These are phyloP conservation scores for rat (Rattus norvegicus) DNA, from an alignment of 2,113 vertebrate species.

Conservation along the genomic window GRCr8 NC_086033.1:2832001-2832500, in stretches of 20 bases:
- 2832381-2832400: background rate
- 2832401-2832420: background rate
- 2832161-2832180: background rate
- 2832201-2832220: too few relatives aligned
- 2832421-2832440: background rate
- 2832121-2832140: background rate
- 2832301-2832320: background rate
- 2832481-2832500: background rate
- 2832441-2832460: background rate
- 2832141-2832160: background rate
- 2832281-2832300: background rate
- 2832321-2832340: background rate
- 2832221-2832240: background rate
- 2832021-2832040: background rate
- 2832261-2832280: background rate
- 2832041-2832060: background rate
- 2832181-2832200: background rate
- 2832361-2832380: background rate
- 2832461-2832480: background rate
- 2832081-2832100: background rate
- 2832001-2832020: background rate
- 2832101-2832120: background rate
- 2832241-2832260: background rate
- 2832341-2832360: background rate
- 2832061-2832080: background rate